Evolutionary conservation across 1,140 invertebrate genomes (phyloP).

Genomic region (Calliphora vicina): DNA sequence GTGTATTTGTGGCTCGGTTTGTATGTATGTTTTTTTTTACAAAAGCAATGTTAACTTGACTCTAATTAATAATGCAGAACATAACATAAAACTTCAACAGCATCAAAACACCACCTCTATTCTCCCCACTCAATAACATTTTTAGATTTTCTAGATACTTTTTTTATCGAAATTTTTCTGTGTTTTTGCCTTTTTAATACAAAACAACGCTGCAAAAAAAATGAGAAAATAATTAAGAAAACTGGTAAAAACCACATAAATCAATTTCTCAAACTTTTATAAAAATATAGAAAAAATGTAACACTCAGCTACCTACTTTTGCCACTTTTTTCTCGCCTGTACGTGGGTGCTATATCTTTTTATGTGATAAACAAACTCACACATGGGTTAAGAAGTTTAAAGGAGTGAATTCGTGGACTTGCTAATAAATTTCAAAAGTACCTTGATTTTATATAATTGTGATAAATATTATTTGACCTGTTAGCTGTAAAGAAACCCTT

Average conservation of each 20-base stretch:
- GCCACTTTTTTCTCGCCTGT: not conserved
- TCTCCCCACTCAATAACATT: not conserved
- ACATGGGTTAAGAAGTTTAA: not conserved
- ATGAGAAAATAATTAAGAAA: slow-evolving; percentile 33
- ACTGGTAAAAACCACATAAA: slow-evolving; percentile 30
- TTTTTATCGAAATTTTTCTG: not conserved
- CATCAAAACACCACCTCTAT: slow-evolving; percentile 19
- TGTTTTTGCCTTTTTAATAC: not conserved
- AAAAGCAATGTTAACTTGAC: slow-evolving; percentile 11
- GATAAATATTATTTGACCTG: too few relatives aligned
- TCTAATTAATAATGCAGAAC: slow-evolving; percentile 32
- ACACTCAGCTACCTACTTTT: not conserved
- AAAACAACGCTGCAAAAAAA: not conserved
- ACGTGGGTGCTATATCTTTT: not conserved
- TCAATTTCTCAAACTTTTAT: slow-evolving; percentile 30
- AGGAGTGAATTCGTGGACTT: not conserved
- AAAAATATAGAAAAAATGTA: not conserved
- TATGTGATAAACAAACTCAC: not conserved
- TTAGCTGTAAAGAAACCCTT: too few relatives aligned
- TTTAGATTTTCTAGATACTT: not conserved
- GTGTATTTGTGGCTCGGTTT: not conserved
- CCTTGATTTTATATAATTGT: too few relatives aligned
- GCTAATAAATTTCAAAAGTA: not conserved
- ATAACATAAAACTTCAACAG: slow-evolving; percentile 20
- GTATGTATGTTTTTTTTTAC: not conserved